Conservation (phyloP, 2,113 vertebrate species). For the Gorsachius goisagi region DNA sequence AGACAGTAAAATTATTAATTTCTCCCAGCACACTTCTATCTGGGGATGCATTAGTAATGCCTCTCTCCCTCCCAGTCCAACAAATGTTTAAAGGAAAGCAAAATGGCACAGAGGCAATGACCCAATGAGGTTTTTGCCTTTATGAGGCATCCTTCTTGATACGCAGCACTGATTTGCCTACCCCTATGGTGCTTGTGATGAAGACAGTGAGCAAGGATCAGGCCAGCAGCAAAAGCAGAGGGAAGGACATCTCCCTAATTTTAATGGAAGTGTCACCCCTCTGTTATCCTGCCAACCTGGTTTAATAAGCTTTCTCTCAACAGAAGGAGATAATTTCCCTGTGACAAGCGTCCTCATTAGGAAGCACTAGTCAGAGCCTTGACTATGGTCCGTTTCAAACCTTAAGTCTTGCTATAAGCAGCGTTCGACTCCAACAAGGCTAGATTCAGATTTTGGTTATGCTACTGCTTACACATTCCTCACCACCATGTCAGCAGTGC, state of each 20-base stretch:
- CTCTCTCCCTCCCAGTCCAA: neutral
- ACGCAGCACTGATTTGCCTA: neutral
- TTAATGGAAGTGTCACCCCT: neutral
- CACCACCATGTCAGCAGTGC: neutral
- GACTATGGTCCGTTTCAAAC: neutral
- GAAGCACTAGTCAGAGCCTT: neutral
- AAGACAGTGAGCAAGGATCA: neutral
- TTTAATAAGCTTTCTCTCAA: neutral
- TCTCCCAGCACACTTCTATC: neutral
- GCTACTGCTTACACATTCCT: neutral
- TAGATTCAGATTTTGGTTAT: neutral
- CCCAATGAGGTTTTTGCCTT: neutral
- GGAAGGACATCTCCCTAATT: neutral
- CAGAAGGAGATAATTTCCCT: neutral
- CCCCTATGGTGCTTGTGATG: neutral
- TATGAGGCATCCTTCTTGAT: neutral
- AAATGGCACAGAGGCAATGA: neutral
- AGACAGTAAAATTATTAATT: neutral
- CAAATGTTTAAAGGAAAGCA: neutral
- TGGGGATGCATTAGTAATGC: neutral
- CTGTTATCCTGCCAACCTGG: neutral
- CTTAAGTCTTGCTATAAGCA: neutral
- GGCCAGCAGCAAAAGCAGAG: neutral
- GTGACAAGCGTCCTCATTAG: neutral
- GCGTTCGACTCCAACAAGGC: neutral